Conservation (phyloP, 2,113 vertebrate species). For the Rhinolophus ferrumequinum region DNA sequence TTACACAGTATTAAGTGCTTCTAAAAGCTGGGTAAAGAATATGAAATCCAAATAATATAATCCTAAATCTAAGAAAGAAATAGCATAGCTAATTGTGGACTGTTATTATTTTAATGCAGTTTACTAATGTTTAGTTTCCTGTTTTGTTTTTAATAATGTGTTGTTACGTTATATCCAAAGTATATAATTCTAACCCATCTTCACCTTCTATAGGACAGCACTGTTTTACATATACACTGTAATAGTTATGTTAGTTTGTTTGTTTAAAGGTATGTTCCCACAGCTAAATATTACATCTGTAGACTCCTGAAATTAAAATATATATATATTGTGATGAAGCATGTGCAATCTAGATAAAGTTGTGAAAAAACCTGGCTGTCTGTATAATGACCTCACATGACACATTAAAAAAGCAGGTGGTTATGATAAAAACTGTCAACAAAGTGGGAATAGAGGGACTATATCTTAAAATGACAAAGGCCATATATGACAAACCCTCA, state of each 20-base stretch:
- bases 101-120: background rate
- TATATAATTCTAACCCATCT: background rate
- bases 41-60: conserved; percentile 37
- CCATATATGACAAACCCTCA: no score
- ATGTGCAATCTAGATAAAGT: background rate
- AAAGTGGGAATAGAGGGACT: no score
- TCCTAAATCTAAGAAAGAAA: background rate
- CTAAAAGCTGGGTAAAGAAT: background rate
- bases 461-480: no score
- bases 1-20: background rate
- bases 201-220: background rate
- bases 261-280: background rate
- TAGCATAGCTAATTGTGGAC: background rate
- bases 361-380: background rate
- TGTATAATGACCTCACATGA: background rate
- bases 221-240: background rate
- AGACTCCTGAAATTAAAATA: background rate
- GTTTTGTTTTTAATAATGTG: background rate
- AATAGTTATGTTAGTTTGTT: background rate
- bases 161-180: background rate
- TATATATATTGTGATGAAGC: no score
- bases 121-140: background rate
- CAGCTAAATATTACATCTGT: background rate
- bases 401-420: background rate
- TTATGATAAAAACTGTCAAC: no score